Conservation (phyloP, 2,797 vertebrate genomes). For the Eulemur mongoz region DNA sequence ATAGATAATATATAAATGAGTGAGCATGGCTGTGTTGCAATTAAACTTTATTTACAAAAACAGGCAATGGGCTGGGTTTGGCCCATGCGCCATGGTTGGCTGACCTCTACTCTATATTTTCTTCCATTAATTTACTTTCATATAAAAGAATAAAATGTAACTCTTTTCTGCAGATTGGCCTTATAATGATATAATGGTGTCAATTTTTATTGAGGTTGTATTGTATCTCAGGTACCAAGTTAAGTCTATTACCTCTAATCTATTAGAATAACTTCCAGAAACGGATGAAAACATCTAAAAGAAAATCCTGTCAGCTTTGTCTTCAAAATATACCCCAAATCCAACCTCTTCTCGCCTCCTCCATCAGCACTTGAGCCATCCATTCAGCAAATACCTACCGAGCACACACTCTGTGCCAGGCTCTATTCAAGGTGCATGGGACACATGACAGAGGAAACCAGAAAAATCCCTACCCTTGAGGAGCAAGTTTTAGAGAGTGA, state of each 20-base stretch:
- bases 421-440: not conserved
- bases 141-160: not conserved
- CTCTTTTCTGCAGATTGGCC: not conserved
- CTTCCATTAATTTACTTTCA: slow-evolving; percentile 6
- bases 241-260: not conserved
- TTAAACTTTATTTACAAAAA: not conserved
- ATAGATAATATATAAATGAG: not conserved
- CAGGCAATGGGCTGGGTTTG: not conserved
- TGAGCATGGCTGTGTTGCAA: not conserved
- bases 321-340: not conserved
- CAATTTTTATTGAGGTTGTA: not conserved
- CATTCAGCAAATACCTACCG: not conserved
- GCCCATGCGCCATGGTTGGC: not conserved
- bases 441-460: not conserved
- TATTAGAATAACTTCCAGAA: not conserved
- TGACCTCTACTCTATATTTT: not conserved
- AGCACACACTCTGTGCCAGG: not conserved
- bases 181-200: not conserved
- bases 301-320: not conserved
- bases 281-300: not conserved
- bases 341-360: not conserved
- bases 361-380: not conserved
- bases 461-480: not conserved
- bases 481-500: not conserved
- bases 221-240: not conserved